Evolutionary conservation across 92 coral and sea anemone genomes (phyloP), one percentile per base, ranked within the genome.

Genomic region (Zoanthus gigantus): DNA sequence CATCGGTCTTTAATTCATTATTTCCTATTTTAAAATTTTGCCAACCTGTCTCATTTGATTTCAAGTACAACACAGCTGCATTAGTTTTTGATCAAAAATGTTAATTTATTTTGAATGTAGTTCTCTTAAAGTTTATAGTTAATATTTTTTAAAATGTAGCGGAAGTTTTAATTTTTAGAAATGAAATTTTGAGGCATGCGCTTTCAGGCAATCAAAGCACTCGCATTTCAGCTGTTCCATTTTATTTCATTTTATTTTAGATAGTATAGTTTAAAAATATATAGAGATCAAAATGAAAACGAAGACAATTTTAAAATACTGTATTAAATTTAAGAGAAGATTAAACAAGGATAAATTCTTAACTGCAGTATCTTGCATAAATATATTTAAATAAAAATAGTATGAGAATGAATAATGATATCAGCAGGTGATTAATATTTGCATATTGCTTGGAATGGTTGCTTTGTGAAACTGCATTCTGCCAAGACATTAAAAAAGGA

Each of bases 141-240:
- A 65, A 45, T 42, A 66, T 81, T 67, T 65, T 44, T 1, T 8
- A 50, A 63, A n/a, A 44, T 63, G 18, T 45, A 30, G 53, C 28
- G 58, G 53, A 74, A 63, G 56, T 76, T 76, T 76, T 76, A 76
- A 76, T 53, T 76, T 76, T 30, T 53, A 76, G 67, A 50, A 18
- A 50, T 46, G 75, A 71, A 66, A 44, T 5, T 42, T 30, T 76
- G 29, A 65, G 50, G 53, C 5, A 45, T 46, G 12, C 66, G 32
- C 71, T 66, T 71, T 81, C 61, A 30, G 57, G 60, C 60, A 37
- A 23, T 23, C 23, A 23, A 29, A 28, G 83, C 73, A 61, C 28
- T 67, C 58, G 46, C 65, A 46, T 46, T 46, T 45, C 85, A 65
- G 60, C 85, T 81, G 85, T 66, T 81, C 45, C 57, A 12, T 30